Evolutionary conservation across 2,888 invertebrate genomes (phyloP), one percentile per base, ranked within the genome.

Genomic region (Patella depressa): DNA sequence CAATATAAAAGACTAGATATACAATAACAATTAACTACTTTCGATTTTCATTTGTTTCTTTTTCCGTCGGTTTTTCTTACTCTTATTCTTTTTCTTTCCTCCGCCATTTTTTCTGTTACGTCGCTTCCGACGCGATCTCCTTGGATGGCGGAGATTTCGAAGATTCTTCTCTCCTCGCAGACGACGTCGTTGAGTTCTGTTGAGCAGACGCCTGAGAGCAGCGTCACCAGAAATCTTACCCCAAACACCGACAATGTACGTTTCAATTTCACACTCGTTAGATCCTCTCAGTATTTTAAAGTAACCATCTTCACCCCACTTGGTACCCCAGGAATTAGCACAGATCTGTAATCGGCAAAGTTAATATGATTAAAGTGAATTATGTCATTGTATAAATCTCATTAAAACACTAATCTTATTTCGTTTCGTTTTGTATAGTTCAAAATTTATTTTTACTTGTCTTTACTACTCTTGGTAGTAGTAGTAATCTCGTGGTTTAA

Each of bases 251-350:
- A 98, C 93, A 5, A 98, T 96, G 91, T 96, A 97, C 2, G 95
- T 94, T 90, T 98, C 98, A 88, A 98, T 97, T 84, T 95, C 95
- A 88, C 96, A 96, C 90, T 98, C 97, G 92, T 97, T 96, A 76
- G 90, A 92, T 70, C 98, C 98, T 78, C 96, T 94, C 7, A 94
- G 92, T 86, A 98, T 98, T 79, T 95, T 94, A 94, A 98, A 98
- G 90, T 94, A 95, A 0, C 98, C 98, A 81, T 94, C 93, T 90
- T 98, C 97, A 14, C 98, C 98, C 98, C 98, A 98, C 84, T 94
- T 93, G 0, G 92, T 88, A 12, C 98, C 98, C 98, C 98, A 98
- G 55, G 97, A 97, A 92, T 98, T 98, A 72, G 96, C 96, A 70
- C 95, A 96, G 89, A 96, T 93, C 98, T 98, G 93, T 9, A 81